Conservation (phyloP, 92 coral and sea anemone genomes). For the Phenganax subtilis region DNA sequence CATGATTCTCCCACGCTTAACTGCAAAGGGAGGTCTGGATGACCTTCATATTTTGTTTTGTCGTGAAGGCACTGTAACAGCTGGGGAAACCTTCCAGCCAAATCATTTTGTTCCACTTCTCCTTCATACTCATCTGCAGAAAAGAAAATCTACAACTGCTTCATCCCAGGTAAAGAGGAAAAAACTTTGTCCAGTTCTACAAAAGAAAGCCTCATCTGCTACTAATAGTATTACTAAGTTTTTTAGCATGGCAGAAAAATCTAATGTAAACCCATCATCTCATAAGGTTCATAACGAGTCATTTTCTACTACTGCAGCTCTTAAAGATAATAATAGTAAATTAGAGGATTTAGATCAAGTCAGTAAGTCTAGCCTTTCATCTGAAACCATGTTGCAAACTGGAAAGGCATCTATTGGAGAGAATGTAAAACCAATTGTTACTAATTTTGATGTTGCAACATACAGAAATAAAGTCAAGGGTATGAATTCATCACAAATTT, state of each 20-base stretch:
- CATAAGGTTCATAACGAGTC: too few relatives aligned
- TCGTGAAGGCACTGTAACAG: too few relatives aligned
- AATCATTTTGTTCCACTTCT: conserved; percentile 2
- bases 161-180: not conserved
- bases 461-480: not conserved
- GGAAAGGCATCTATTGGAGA: not conserved
- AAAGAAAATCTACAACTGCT: not conserved
- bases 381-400: not conserved
- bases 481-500: not conserved
- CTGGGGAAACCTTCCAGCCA: too few relatives aligned
- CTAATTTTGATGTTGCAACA: not conserved
- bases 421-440: not conserved
- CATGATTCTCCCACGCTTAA: not conserved
- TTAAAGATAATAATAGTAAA: too few relatives aligned
- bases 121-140: not conserved
- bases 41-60: too few relatives aligned
- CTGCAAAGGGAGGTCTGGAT: not conserved
- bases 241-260: not conserved
- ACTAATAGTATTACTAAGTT: not conserved
- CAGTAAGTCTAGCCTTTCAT: not conserved
- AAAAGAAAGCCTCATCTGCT: not conserved
- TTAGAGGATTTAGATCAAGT: too few relatives aligned
- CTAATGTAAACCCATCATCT: not conserved
- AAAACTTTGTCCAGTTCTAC: not conserved
- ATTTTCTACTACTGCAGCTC: too few relatives aligned